Evolutionary conservation across 2,888 invertebrate genomes (phyloP).

Genomic region (Drosophila birchii): DNA sequence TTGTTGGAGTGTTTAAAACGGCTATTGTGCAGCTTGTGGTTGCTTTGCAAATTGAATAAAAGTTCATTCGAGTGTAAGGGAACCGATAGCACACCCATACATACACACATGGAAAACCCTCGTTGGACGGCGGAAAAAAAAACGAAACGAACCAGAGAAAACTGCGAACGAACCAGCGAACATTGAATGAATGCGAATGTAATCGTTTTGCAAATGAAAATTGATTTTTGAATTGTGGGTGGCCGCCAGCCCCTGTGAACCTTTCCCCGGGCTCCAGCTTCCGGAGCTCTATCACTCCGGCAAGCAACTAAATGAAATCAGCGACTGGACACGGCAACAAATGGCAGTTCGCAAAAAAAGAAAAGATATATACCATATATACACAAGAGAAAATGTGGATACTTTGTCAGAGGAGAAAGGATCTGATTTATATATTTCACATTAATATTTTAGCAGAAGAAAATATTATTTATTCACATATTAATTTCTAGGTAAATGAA

Average conservation of each 20-base stretch:
- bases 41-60: slow-evolving; percentile 82
- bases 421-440: background rate
- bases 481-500: no score
- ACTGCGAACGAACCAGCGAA: slow-evolving; percentile 74
- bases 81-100: slow-evolving; percentile 74
- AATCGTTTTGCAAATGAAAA: slow-evolving; percentile 82
- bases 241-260: slow-evolving; percentile 30
- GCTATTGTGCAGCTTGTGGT: slow-evolving; percentile 82
- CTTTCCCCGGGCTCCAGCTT: slow-evolving; percentile 24
- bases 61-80: slow-evolving; percentile 81
- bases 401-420: background rate
- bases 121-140: slow-evolving; percentile 28
- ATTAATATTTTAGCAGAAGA: background rate
- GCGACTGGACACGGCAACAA: slow-evolving; percentile 49
- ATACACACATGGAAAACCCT: slow-evolving; percentile 44
- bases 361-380: slow-evolving; percentile 3
- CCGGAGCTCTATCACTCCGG: slow-evolving; percentile 55
- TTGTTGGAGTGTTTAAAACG: slow-evolving; percentile 73
- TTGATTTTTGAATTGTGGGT: slow-evolving; percentile 80
- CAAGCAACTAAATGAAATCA: slow-evolving; percentile 75
- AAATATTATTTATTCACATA: no score
- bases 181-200: slow-evolving; percentile 81
- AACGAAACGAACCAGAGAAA: slow-evolving; percentile 17
- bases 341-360: slow-evolving; percentile 32
- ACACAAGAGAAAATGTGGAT: slow-evolving; percentile 7